Evolutionary conservation across 2,888 invertebrate genomes (phyloP).

Genomic region (Tenthredo notha): DNA sequence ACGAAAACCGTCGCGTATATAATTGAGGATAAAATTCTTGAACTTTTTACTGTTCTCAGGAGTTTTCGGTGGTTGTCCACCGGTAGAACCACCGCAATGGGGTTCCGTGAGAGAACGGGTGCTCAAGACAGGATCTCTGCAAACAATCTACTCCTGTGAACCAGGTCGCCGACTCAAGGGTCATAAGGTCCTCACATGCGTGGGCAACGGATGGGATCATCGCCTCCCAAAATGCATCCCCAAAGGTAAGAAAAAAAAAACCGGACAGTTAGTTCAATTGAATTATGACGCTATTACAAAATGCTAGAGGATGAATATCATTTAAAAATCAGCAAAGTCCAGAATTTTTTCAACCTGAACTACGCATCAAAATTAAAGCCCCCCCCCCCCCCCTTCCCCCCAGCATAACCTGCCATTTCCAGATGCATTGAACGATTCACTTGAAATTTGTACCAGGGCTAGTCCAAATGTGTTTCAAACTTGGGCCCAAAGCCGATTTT

Average conservation of each 20-base stretch:
- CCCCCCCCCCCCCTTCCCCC: too few relatives aligned
- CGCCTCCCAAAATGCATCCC: constrained; percentile 70
- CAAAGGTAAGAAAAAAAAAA: constrained; percentile 63
- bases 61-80: constrained; percentile 67
- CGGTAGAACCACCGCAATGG: constrained; percentile 69
- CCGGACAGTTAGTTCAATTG: background rate
- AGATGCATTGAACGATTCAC: too few relatives aligned
- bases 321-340: background rate
- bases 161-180: constrained; percentile 70
- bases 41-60: constrained; percentile 58
- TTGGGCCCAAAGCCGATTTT: too few relatives aligned
- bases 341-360: background rate
- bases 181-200: constrained; percentile 72
- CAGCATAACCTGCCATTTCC: too few relatives aligned
- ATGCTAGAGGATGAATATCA: background rate
- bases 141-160: constrained; percentile 72
- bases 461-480: too few relatives aligned
- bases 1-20: background rate
- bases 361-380: too few relatives aligned
- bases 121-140: constrained; percentile 69
- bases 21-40: background rate
- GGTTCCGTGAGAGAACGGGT: constrained; percentile 68
- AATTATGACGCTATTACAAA: background rate
- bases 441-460: too few relatives aligned
- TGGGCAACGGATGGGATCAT: constrained; percentile 69